Percentiles rank a stretch among this genome's conserved stretches.
These are phyloP conservation scores for Clinocottus analis DNA, from an alignment of 2,113 vertebrate genomes.

Conservation along the genomic window DNA sequence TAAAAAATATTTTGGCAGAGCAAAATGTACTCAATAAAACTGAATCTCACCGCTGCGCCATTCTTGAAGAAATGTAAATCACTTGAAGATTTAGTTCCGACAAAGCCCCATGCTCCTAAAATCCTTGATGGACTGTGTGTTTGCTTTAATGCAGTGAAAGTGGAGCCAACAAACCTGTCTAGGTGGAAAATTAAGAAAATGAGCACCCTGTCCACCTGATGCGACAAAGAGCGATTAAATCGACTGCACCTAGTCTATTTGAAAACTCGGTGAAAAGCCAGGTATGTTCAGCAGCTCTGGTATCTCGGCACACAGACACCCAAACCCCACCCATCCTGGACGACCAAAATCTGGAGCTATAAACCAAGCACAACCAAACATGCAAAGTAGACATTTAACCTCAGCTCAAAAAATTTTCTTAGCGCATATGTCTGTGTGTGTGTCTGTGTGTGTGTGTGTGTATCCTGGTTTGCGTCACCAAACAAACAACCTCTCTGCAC, in stretches of 20 bases:
- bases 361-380: conserved; percentile 58
- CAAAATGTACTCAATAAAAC: conserved; percentile 5
- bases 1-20: background rate
- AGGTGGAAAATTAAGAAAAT: conserved; percentile 25
- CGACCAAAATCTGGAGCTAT: conserved; percentile 46
- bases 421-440: background rate
- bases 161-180: conserved; percentile 20
- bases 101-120: conserved; percentile 16
- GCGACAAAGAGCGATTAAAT: conserved; percentile 30
- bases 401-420: conserved; percentile 5
- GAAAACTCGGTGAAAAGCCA: conserved; percentile 50
- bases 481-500: conserved; percentile 33
- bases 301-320: conserved; percentile 48
- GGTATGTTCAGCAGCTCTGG: conserved; percentile 71
- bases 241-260: conserved; percentile 41
- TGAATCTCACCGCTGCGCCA: background rate
- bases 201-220: conserved; percentile 33
- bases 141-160: conserved; percentile 30
- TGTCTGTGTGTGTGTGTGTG: background rate
- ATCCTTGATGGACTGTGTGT: conserved; percentile 21
- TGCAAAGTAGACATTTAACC: conserved; percentile 31
- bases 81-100: conserved; percentile 3
- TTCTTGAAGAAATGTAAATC: conserved; percentile 18
- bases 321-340: conserved; percentile 19
- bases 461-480: conserved; percentile 58